These are phyloP conservation scores for Ursus arctos DNA, from an alignment of 2,113 vertebrate species.

Conservation along the genomic window DNA sequence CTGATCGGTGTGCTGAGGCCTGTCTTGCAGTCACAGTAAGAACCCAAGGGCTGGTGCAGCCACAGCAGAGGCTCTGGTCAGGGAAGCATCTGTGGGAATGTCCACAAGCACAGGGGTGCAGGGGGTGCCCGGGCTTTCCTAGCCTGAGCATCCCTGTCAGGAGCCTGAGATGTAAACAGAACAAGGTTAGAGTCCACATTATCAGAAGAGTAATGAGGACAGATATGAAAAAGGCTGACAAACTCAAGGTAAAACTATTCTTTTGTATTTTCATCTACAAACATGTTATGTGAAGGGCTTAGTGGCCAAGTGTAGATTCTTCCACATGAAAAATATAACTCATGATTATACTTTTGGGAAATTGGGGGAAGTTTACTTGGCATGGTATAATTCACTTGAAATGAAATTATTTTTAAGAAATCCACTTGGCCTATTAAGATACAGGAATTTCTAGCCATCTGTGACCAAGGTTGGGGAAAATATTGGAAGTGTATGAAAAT, in stretches of 20 bases:
- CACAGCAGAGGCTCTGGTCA: too few species aligned
- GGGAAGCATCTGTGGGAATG: neutral
- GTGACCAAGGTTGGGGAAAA: neutral
- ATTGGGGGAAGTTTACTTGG: neutral
- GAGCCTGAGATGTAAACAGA: neutral
- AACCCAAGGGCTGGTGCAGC: too few species aligned
- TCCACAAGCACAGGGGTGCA: neutral
- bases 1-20: too few species aligned
- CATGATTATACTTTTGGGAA: neutral
- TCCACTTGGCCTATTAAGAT: neutral
- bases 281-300: neutral
- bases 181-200: neutral
- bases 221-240: neutral
- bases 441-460: neutral
- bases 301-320: neutral
- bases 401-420: neutral
- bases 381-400: neutral
- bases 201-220: neutral
- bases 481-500: neutral
- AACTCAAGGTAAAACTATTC: neutral
- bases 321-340: neutral
- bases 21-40: too few species aligned
- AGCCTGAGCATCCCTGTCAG: neutral
- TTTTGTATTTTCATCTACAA: neutral
- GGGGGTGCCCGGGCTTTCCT: too few species aligned